Conservation (phyloP, 1,140 invertebrate genomes). For the Lethocerus indicus region DNA sequence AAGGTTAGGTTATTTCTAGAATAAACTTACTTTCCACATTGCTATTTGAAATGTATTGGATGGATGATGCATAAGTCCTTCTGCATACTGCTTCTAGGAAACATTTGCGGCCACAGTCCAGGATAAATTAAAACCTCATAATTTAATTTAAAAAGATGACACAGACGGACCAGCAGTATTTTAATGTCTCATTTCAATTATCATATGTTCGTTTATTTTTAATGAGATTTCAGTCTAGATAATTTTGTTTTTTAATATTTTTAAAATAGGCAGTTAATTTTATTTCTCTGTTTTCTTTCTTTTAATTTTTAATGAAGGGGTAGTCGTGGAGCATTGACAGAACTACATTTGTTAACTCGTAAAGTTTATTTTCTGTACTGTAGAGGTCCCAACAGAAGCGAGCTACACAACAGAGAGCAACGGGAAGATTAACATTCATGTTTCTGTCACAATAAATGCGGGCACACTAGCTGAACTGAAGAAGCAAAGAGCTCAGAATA, state of each 20-base stretch:
- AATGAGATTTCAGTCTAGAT: neutral
- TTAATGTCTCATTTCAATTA: neutral
- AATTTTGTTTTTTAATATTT: neutral
- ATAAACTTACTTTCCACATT: no score
- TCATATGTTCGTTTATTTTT: neutral
- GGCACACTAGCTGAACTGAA: constrained; percentile 74
- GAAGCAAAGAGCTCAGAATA: constrained; percentile 67
- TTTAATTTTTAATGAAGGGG: constrained; percentile 1
- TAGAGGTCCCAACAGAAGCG: constrained; percentile 24
- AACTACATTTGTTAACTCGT: neutral
- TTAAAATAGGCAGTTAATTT: neutral
- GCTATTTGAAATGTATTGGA: no score
- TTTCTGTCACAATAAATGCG: constrained; percentile 42
- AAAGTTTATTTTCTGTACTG: constrained; percentile 5
- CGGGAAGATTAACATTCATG: constrained; percentile 76
- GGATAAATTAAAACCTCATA: no score
- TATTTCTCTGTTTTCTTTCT: neutral
- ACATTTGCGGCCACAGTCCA: no score
- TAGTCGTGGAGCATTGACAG: neutral
- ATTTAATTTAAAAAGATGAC: no score
- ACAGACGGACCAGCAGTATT: no score
- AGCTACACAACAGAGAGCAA: constrained; percentile 43
- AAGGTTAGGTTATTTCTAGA: no score
- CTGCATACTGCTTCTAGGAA: no score
- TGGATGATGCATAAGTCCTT: no score